phyloP scores from a whole-genome alignment of 2,113 vertebrate genomes.

The Alligator sinensis region DNA sequence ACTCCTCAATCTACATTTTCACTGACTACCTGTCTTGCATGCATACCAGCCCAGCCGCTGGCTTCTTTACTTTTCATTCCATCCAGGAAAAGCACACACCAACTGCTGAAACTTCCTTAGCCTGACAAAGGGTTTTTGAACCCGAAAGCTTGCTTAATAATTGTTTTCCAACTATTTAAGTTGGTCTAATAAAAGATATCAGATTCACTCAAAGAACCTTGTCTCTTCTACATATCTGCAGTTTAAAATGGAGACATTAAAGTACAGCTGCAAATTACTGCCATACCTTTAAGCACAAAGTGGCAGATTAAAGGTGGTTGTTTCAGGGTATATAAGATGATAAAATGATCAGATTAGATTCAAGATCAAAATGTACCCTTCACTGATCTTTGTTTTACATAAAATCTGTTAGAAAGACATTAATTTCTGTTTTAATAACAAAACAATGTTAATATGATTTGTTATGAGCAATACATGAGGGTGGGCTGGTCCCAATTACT shows the following conservation, averaged over 20 bases:
- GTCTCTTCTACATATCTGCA: too few species aligned
- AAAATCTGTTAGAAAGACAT: neutral
- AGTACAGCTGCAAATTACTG: neutral
- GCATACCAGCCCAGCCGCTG: too few species aligned
- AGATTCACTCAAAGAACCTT: too few species aligned
- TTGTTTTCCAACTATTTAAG: too few species aligned
- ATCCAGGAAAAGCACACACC: too few species aligned
- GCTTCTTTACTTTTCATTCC: too few species aligned
- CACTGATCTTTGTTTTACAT: neutral
- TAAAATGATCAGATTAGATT: neutral
- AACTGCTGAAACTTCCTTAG: too few species aligned
- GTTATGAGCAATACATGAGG: neutral
- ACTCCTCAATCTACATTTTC: too few species aligned
- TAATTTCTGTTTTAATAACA: neutral
- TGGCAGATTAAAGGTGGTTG: neutral
- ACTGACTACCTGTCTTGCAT: too few species aligned
- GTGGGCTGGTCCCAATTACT: neutral
- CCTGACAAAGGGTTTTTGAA: too few species aligned
- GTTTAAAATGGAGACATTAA: neutral
- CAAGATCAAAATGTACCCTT: neutral
- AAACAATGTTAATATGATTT: fast-evolving
- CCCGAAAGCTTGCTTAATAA: too few species aligned
- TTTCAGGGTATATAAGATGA: neutral
- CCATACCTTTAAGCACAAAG: neutral
- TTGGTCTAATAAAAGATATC: too few species aligned